phyloP scores from a whole-genome alignment of 2,113 vertebrate species.

The Arothron firmamentum region DNA sequence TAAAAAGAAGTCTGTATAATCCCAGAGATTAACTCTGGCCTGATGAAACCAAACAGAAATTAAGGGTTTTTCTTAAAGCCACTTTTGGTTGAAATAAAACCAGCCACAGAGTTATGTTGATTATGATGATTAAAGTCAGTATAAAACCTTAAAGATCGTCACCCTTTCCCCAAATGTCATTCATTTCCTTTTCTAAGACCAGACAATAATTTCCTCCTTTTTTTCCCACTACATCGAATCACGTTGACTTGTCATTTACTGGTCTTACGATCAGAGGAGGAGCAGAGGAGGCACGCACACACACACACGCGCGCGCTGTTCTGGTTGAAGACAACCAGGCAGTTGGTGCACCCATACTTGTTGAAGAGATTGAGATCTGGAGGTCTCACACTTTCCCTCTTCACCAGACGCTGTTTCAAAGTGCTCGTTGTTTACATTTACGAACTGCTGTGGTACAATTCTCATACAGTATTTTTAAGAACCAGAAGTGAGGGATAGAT shows the following conservation, averaged over 20 bases:
- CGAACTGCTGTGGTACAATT: slow-evolving; percentile 13
- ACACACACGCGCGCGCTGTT: neutral
- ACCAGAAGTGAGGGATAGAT: slow-evolving; percentile 8
- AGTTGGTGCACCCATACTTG: too few species aligned
- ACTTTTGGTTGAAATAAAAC: slow-evolving; percentile 24
- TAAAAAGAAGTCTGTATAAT: neutral
- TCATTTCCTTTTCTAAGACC: neutral
- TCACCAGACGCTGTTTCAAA: too few species aligned
- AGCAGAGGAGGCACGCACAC: neutral
- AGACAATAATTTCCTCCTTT: neutral
- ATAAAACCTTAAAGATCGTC: slow-evolving; percentile 1
- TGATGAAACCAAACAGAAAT: slow-evolving; percentile 22
- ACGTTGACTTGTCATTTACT: neutral
- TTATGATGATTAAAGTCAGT: slow-evolving; percentile 1
- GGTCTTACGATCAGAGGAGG: neutral
- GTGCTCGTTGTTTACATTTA: slow-evolving; percentile 19
- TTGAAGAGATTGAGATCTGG: too few species aligned
- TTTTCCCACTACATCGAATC: neutral
- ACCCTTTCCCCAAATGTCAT: neutral
- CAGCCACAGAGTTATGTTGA: slow-evolving; percentile 9
- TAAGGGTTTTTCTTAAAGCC: neutral
- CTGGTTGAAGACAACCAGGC: neutral
- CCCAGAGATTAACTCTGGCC: neutral
- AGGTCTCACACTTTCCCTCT: too few species aligned
- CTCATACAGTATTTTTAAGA: too few species aligned